These are phyloP conservation scores for Mustelus asterias DNA, from an alignment of 2,113 vertebrate genomes.

Conservation along the genomic window DNA sequence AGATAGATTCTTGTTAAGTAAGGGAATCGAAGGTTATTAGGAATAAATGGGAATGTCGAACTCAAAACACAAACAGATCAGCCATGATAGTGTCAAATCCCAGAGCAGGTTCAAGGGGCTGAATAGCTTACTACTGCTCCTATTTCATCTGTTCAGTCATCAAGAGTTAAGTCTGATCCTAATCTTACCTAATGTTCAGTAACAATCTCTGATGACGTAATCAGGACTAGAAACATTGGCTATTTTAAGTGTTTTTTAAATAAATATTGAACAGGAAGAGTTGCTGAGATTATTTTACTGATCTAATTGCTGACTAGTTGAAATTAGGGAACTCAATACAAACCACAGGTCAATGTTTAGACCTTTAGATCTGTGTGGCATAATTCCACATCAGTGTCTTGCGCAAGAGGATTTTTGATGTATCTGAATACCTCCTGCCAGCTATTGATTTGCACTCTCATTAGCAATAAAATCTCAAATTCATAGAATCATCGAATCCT, in stretches of 20 bases:
- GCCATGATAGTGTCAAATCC: no score
- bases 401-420: neutral
- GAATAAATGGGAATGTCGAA: no score
- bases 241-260: neutral
- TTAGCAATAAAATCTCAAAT: neutral
- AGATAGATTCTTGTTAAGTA: no score
- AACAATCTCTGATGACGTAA: neutral
- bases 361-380: neutral
- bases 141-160: neutral
- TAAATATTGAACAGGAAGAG: neutral
- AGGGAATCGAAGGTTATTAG: no score
- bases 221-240: neutral
- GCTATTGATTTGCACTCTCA: neutral
- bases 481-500: neutral
- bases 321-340: neutral
- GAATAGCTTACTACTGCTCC: neutral
- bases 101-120: no score
- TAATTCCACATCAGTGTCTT: neutral
- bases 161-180: neutral
- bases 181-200: neutral
- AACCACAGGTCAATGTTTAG: neutral
- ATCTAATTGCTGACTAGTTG: neutral
- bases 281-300: neutral
- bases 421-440: neutral
- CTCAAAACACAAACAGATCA: no score